A percentile compares a stretch with the other conserved stretches of the same genome.
phyloP scores from a whole-genome alignment of 2,888 invertebrate species.

The Scaptomyza flava region DNA sequence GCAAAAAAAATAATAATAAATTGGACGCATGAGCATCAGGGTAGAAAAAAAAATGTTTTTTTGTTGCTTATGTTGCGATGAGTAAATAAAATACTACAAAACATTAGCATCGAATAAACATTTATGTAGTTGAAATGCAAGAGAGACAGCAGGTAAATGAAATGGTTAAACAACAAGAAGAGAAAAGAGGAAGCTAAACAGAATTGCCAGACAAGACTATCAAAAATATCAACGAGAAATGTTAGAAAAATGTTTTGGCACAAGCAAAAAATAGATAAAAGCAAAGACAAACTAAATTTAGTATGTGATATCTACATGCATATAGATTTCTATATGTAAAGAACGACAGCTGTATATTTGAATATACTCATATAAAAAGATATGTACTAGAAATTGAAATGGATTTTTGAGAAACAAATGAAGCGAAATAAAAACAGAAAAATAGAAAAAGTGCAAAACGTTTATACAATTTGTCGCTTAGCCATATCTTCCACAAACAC shows the following conservation, averaged over 20 bases:
- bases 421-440: not conserved
- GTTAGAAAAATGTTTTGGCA: slow-evolving; percentile 37
- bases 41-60: slow-evolving; percentile 7
- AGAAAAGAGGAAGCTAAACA: slow-evolving; percentile 2
- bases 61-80: slow-evolving; percentile 17
- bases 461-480: slow-evolving; percentile 33
- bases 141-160: slow-evolving; percentile 37
- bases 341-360: slow-evolving; percentile 13
- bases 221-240: slow-evolving; percentile 54
- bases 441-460: slow-evolving; percentile 26
- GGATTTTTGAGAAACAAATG: slow-evolving; percentile 31
- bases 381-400: slow-evolving; percentile 33
- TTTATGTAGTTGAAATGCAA: slow-evolving; percentile 44
- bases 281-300: slow-evolving; percentile 65
- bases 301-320: slow-evolving; percentile 34
- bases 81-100: slow-evolving; percentile 51
- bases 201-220: slow-evolving; percentile 32
- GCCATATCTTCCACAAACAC: slow-evolving; percentile 18
- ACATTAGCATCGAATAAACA: slow-evolving; percentile 52
- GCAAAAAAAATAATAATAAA: slow-evolving; percentile 55
- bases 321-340: not conserved
- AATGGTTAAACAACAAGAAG: slow-evolving; percentile 14
- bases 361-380: slow-evolving; percentile 22
- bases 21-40: slow-evolving; percentile 44
- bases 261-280: slow-evolving; percentile 33